Percentiles rank a stretch among this genome's conserved stretches.
phyloP scores from a whole-genome alignment of 1,140 invertebrate genomes.

The Pseudomyrmex cubaensis region DNA sequence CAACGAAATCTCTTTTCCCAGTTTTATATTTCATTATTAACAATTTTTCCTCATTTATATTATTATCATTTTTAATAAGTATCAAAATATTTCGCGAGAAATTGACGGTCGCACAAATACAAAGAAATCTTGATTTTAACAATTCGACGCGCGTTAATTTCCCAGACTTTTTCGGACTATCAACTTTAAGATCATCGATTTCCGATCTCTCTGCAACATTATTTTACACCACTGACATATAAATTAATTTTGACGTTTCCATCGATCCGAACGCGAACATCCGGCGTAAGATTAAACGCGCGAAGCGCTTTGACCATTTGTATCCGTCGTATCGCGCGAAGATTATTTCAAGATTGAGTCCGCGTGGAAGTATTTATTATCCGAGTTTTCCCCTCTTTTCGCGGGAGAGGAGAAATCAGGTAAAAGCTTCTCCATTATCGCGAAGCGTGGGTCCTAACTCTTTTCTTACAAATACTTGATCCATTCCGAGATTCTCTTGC shows the following conservation, averaged over 20 bases:
- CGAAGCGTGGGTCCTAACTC: neutral
- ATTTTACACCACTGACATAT: too few relatives aligned
- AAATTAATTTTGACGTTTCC: constrained; percentile 13
- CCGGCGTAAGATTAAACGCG: constrained; percentile 12
- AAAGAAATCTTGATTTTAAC: too few relatives aligned
- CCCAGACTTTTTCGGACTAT: too few relatives aligned
- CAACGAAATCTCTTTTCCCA: too few relatives aligned
- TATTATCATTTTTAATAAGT: too few relatives aligned
- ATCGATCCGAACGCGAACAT: neutral
- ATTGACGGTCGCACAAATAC: too few relatives aligned
- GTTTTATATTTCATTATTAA: too few relatives aligned
- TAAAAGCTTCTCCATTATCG: neutral
- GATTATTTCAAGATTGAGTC: constrained; percentile 37
- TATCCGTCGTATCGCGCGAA: constrained; percentile 13
- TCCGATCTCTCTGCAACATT: too few relatives aligned
- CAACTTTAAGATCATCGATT: too few relatives aligned
- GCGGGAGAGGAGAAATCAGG: neutral
- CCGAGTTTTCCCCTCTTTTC: neutral
- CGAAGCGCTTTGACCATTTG: neutral
- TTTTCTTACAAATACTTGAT: neutral
- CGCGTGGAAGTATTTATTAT: constrained; percentile 5
- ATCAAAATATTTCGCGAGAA: too few relatives aligned
- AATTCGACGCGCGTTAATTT: too few relatives aligned
- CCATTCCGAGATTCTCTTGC: neutral
- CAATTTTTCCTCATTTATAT: too few relatives aligned